Percentiles rank a stretch among this genome's conserved stretches.
Conservation (phyloP, 2,113 vertebrate species). For the Arenaria interpres region DNA sequence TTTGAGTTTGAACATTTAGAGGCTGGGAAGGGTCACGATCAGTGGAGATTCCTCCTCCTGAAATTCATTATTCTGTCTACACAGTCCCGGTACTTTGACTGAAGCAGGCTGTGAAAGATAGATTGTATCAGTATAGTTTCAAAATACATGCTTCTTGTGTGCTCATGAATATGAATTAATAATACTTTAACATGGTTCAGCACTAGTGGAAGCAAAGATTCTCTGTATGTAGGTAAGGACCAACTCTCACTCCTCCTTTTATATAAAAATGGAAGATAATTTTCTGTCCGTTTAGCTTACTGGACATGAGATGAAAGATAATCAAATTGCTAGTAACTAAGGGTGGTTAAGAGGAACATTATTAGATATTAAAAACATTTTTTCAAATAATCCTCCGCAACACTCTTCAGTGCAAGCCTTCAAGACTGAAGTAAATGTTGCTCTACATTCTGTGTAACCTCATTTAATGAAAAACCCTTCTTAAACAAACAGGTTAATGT, state of each 20-base stretch:
- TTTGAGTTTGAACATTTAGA: neutral
- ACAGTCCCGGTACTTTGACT: neutral
- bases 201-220: neutral
- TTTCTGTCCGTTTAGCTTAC: neutral
- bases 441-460: neutral
- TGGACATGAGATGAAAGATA: neutral
- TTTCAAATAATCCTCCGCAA: neutral
- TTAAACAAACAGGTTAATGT: neutral
- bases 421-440: neutral
- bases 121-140: neutral
- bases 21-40: neutral
- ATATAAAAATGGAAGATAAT: neutral
- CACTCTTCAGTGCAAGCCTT: neutral
- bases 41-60: neutral
- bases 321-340: slow-evolving; percentile 11
- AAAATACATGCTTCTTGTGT: neutral
- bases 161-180: neutral
- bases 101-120: neutral
- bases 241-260: neutral
- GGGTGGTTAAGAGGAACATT: neutral
- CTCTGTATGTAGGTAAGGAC: neutral
- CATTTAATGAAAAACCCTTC: neutral
- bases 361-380: neutral
- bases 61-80: neutral
- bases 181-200: neutral